These are phyloP conservation scores for Cerastis rubricosa DNA, from an alignment of 2,888 invertebrate species.

Conservation along the genomic window DNA sequence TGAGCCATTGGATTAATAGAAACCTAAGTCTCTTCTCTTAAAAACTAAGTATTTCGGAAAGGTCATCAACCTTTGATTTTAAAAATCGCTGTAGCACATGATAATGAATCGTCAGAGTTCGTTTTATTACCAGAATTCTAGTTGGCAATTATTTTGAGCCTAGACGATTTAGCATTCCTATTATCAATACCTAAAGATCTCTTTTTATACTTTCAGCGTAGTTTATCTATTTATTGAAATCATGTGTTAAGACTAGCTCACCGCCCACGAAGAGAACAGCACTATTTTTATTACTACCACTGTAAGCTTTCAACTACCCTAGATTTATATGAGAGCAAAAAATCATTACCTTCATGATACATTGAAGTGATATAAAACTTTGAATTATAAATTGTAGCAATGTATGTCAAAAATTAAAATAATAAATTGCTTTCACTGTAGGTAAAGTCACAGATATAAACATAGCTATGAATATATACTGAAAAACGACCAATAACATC, in stretches of 20 bases:
- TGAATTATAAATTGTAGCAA: neutral
- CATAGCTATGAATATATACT: neutral
- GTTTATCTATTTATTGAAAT: conserved; percentile 14
- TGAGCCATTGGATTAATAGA: neutral
- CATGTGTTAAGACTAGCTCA: conserved; percentile 10
- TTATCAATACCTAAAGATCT: conserved; percentile 10
- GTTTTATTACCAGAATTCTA: conserved; percentile 13
- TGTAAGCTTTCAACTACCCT: neutral
- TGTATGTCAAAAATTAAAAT: neutral
- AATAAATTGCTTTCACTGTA: neutral
- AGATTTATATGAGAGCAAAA: conserved; percentile 14
- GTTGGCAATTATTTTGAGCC: conserved; percentile 21
- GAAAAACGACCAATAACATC: neutral
- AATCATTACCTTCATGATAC: neutral
- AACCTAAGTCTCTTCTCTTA: neutral
- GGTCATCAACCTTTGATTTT: neutral
- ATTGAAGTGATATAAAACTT: neutral
- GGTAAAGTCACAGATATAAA: neutral
- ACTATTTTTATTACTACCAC: conserved; percentile 27
- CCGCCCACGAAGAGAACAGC: conserved; percentile 21
- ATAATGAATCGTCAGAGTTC: conserved; percentile 7
- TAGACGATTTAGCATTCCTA: conserved; percentile 18
- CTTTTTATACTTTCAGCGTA: conserved; percentile 9
- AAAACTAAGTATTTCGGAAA: neutral
- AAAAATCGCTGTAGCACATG: neutral